Evolutionary conservation across 2,113 vertebrate genomes (phyloP), one percentile per base, ranked within the genome.

Genomic region (Perca fluviatilis): DNA sequence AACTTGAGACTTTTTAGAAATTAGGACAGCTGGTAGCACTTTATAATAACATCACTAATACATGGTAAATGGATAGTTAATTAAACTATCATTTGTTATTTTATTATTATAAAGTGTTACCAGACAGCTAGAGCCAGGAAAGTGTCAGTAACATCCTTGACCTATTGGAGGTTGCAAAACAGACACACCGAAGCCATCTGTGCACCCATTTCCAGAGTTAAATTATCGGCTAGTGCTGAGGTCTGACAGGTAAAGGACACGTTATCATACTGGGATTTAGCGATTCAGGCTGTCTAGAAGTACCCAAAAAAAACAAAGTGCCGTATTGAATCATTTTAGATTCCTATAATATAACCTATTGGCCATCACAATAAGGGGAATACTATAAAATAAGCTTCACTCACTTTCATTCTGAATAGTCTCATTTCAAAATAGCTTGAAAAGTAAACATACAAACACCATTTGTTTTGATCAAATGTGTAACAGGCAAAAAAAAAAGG

Each of bases 401-500:
- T 27, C 13, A 19, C 27, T 67, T 23, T 50, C 25, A 1, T 21
- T 57, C 1, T 36, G 13, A 13, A 49, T 46, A 10, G 30, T 61
- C 54, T 64, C 4, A 68, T 68, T 81, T 75, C 3, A 70, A 72
- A 82, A 23, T 7, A 77, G 40, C 56, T 46, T 51, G 16, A 77
- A 47, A 7, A 51, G 53, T 23, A 13, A 77, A 72, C 54, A 77
- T 27, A 21, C 6, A 36, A 30, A 30, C 30, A 30, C 3, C 21
- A 78, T 25, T 64, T 54, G 36, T 49, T 75, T 64, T 60, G 4
- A 18, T 83, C 12, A 50, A 69, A 78, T 69, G 47, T 27, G 1
- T 78, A 81, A 86, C 30, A 60, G 65, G 27, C 61, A 71, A 78
- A 77, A 80, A 61, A 69, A 77, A 65, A 83, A 25, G 40, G 6